phyloP scores from a whole-genome alignment of 1,140 invertebrate species.

The Hycleus cichorii region DNA sequence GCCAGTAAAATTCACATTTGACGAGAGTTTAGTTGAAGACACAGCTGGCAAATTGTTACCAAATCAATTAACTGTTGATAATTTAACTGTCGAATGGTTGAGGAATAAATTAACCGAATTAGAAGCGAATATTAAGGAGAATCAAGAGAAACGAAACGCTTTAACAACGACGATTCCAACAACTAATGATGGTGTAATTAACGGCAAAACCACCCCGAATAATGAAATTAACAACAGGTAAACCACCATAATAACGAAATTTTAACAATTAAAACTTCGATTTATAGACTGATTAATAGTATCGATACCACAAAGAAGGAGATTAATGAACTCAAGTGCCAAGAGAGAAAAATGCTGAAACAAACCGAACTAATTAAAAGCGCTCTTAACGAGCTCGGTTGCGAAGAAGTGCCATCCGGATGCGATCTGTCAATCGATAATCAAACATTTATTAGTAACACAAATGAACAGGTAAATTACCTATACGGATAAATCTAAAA shows the following conservation, averaged over 20 bases:
- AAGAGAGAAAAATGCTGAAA: conserved; percentile 70
- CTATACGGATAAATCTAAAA: background rate
- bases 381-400: conserved; percentile 76
- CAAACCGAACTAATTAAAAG: conserved; percentile 74
- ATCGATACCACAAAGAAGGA: conserved; percentile 41
- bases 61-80: conserved; percentile 82
- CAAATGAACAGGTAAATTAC: conserved; percentile 33
- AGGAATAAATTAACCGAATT: conserved; percentile 68
- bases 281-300: conserved; percentile 21
- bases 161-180: conserved; percentile 11
- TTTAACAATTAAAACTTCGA: background rate
- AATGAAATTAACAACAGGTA: conserved; percentile 36
- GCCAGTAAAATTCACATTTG: conserved; percentile 72
- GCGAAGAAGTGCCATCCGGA: conserved; percentile 77
- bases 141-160: conserved; percentile 52
- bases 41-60: conserved; percentile 71
- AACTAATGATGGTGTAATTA: conserved; percentile 19
- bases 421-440: conserved; percentile 64
- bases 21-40: conserved; percentile 75
- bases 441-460: conserved; percentile 35
- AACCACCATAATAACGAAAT: background rate
- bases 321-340: conserved; percentile 58
- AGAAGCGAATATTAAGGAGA: conserved; percentile 62
- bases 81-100: conserved; percentile 82
- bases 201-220: conserved; percentile 33